These are phyloP conservation scores for Stegophylla sp. DNA, from an alignment of 2,888 invertebrate genomes.

Conservation along the genomic window DNA sequence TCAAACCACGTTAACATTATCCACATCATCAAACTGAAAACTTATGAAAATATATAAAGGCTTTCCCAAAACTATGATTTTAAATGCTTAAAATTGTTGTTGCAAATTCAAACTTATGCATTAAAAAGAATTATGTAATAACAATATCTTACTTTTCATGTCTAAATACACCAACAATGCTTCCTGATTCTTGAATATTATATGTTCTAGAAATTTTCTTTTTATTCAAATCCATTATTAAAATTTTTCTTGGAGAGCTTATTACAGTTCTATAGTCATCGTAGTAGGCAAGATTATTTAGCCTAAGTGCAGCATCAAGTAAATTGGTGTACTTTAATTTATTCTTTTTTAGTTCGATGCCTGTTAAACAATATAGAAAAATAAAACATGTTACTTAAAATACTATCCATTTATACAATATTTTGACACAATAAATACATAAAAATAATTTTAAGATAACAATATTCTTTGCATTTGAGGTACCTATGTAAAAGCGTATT, in stretches of 20 bases:
- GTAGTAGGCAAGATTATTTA: not conserved
- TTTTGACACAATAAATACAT: no score
- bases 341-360: constrained; percentile 27
- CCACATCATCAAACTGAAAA: no score
- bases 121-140: no score
- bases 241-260: constrained; percentile 9
- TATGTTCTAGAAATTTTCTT: constrained; percentile 13
- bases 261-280: constrained; percentile 17
- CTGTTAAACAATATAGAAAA: constrained; percentile 13
- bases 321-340: constrained; percentile 39
- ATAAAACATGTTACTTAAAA: not conserved
- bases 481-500: no score
- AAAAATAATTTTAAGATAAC: no score
- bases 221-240: constrained; percentile 1
- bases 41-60: no score
- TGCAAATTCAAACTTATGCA: no score
- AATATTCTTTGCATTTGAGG: no score
- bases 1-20: no score
- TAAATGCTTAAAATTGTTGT: no score
- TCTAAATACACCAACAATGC: constrained; percentile 33
- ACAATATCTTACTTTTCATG: constrained; percentile 16
- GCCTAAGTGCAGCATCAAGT: not conserved
- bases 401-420: no score
- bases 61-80: no score
- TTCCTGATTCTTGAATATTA: not conserved